Percentiles rank a stretch among this genome's conserved stretches.
Evolutionary conservation across 2,888 invertebrate species (phyloP).

Genomic region (Tortrix viridana): DNA sequence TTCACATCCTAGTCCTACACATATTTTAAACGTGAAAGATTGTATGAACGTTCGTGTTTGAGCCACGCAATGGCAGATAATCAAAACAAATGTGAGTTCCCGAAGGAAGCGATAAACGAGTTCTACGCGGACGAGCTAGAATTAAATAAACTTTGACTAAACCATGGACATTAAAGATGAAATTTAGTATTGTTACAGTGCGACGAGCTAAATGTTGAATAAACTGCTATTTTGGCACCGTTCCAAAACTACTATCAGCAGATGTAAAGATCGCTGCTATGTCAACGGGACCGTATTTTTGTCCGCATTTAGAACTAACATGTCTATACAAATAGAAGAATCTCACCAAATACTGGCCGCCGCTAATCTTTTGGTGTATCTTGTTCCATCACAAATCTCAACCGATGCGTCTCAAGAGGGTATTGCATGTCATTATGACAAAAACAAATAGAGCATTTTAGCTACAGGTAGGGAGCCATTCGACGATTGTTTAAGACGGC

Average conservation of each 20-base stretch:
- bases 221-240: slow-evolving; percentile 26
- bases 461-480: too few relatives aligned
- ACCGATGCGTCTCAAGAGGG: too few relatives aligned
- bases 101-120: too few relatives aligned
- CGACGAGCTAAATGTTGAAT: slow-evolving; percentile 11
- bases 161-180: slow-evolving; percentile 27
- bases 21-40: too few relatives aligned
- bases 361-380: neutral
- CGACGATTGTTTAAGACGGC: too few relatives aligned
- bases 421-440: too few relatives aligned
- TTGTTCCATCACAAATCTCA: neutral
- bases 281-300: slow-evolving; percentile 32
- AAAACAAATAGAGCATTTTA: too few relatives aligned
- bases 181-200: slow-evolving; percentile 32
- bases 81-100: too few relatives aligned
- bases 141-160: slow-evolving; percentile 13
- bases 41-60: too few relatives aligned
- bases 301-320: slow-evolving; percentile 27
- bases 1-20: too few relatives aligned
- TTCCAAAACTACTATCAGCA: slow-evolving; percentile 29
- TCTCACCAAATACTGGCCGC: neutral
- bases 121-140: too few relatives aligned
- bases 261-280: slow-evolving; percentile 26
- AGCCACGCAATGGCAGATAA: too few relatives aligned
- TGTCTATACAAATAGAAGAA: slow-evolving; percentile 6